Conservation (phyloP, 2,113 vertebrate genomes). For the Chiloscyllium plagiosum region DNA sequence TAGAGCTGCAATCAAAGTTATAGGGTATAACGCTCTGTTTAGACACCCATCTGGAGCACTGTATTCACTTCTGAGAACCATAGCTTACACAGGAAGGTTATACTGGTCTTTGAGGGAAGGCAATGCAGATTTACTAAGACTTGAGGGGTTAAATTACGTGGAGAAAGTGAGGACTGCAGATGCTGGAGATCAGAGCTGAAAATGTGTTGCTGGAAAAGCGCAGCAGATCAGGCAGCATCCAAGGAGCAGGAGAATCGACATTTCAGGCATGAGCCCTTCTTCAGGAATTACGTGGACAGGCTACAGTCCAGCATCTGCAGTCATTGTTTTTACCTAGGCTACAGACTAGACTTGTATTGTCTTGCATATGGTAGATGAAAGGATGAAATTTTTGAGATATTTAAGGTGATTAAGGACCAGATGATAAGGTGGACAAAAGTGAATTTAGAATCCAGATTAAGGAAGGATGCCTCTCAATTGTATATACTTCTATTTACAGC, state of each 20-base stretch:
- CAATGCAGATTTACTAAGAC: background rate
- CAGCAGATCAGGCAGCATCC: no score
- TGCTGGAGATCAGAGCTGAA: no score
- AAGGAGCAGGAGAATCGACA: no score
- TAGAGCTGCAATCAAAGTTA: background rate
- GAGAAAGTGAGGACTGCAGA: no score
- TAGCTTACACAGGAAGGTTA: background rate
- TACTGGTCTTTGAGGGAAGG: background rate
- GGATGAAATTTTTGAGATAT: background rate
- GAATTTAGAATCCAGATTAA: background rate
- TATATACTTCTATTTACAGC: background rate
- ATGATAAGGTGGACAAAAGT: background rate
- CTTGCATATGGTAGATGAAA: background rate
- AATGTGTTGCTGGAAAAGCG: no score
- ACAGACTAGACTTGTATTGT: background rate
- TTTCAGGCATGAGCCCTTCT: no score
- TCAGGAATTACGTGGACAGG: no score
- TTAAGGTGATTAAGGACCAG: background rate
- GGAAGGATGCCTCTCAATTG: background rate
- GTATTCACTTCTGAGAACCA: background rate
- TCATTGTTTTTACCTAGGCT: background rate
- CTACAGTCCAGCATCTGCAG: no score
- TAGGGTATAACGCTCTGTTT: background rate
- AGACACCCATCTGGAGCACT: background rate
- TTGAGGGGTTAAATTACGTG: background rate